phyloP scores from a whole-genome alignment of 2,113 vertebrate species.

The Myrmecophaga tridactyla region DNA sequence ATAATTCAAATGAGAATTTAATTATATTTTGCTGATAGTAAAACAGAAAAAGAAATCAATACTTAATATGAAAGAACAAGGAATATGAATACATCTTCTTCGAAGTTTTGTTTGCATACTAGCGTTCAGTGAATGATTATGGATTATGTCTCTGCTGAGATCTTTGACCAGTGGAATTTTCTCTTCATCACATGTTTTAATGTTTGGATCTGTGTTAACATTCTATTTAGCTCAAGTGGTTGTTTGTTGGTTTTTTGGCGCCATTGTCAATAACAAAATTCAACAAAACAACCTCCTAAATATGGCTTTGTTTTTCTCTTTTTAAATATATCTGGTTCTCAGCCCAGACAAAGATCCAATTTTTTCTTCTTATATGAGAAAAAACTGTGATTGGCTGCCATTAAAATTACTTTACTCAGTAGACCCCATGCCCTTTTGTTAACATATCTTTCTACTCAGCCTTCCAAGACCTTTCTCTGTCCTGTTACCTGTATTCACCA shows the following conservation, averaged over 20 bases:
- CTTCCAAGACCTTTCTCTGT: background rate
- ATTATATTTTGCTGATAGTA: background rate
- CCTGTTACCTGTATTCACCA: background rate
- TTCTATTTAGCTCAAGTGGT: slow-evolving; percentile 73
- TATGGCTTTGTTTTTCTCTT: slow-evolving; percentile 74
- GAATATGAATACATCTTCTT: background rate
- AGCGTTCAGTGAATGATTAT: slow-evolving; percentile 24
- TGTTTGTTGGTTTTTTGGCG: slow-evolving; percentile 65
- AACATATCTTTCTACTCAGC: background rate
- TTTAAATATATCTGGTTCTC: slow-evolving; percentile 69
- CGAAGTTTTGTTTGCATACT: background rate
- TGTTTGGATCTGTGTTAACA: slow-evolving; percentile 61
- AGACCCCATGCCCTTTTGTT: background rate
- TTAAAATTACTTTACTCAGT: background rate
- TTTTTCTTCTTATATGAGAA: slow-evolving; percentile 59
- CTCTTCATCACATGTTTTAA: slow-evolving; percentile 32
- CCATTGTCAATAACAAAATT: slow-evolving; percentile 69
- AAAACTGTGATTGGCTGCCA: slow-evolving; percentile 19
- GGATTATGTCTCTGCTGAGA: slow-evolving; percentile 4
- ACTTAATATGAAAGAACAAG: background rate
- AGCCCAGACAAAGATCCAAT: slow-evolving; percentile 49
- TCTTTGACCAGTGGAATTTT: slow-evolving; percentile 9
- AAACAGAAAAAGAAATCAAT: background rate
- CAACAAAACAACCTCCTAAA: slow-evolving; percentile 72
- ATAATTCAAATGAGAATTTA: background rate